Conservation (phyloP, 1,140 invertebrate genomes). For the Papilio aristodemus region DNA sequence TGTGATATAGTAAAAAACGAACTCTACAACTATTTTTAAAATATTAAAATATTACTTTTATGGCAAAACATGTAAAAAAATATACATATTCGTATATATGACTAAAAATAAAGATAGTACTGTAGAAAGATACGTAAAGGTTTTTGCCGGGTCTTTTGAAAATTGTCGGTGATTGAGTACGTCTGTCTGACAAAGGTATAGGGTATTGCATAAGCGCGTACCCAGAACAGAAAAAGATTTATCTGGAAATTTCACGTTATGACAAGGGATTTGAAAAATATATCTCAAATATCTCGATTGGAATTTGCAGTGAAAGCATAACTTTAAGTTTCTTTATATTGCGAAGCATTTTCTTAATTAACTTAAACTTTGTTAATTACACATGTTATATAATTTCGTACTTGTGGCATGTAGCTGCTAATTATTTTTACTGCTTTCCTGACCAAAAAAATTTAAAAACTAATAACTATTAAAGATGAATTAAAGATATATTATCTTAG, state of each 20-base stretch:
- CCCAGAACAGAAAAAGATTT: constrained; percentile 3
- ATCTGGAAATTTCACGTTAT: constrained; percentile 8
- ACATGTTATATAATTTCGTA: no score
- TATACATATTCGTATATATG: neutral
- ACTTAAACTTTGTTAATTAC: no score
- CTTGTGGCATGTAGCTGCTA: no score
- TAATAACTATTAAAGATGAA: no score
- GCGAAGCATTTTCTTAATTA: no score
- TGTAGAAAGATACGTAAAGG: constrained; percentile 4
- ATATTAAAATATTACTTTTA: neutral
- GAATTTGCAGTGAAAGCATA: no score
- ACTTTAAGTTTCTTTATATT: neutral
- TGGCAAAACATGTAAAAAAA: neutral
- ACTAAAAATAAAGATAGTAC: neutral
- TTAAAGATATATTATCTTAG: no score
- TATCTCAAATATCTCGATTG: neutral
- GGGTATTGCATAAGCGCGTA: constrained; percentile 13
- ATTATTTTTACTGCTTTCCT: no score
- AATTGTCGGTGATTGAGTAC: constrained; percentile 20
- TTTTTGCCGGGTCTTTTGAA: constrained; percentile 18
- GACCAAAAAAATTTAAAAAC: no score
- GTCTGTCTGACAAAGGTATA: constrained; percentile 11
- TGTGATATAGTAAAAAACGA: no score
- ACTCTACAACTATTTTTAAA: no score
- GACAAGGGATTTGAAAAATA: constrained; percentile 13